Conservation (phyloP, 2,888 invertebrate species). For the Branchellion lobata region DNA sequence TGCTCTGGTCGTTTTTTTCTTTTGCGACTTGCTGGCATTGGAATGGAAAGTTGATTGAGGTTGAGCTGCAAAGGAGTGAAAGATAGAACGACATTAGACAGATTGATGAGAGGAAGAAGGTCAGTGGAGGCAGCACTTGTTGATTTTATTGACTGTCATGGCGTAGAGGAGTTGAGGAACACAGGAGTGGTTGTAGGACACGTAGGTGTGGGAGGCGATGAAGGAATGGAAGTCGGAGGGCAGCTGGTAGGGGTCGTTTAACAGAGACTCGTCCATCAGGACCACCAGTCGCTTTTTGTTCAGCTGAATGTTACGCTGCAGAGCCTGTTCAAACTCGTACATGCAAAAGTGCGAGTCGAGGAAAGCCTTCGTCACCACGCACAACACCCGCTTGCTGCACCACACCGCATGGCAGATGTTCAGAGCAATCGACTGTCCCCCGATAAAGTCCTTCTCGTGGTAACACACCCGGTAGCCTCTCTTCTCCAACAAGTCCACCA, state of each 20-base stretch:
- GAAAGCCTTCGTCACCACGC: constrained; percentile 51
- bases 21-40: too few relatives aligned
- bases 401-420: constrained; percentile 53
- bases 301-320: constrained; percentile 26
- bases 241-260: background rate
- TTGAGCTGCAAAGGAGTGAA: too few relatives aligned
- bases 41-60: too few relatives aligned
- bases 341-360: constrained; percentile 52
- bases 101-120: too few relatives aligned
- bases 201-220: constrained; percentile 29
- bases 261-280: constrained; percentile 26
- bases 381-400: constrained; percentile 52
- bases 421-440: constrained; percentile 51
- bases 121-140: background rate
- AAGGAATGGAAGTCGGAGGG: constrained; percentile 1
- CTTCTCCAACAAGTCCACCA: constrained; percentile 49
- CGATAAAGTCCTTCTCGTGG: constrained; percentile 53
- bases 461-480: constrained; percentile 50
- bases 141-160: constrained; percentile 6
- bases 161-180: constrained; percentile 13
- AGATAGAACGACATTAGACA: too few relatives aligned
- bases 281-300: constrained; percentile 34
- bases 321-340: constrained; percentile 53
- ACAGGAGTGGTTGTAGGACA: background rate
- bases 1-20: too few relatives aligned